Evolutionary conservation across 2,888 invertebrate genomes (phyloP), one percentile per base, ranked within the genome.

Genomic region (Sarcophaga caerulescens): DNA sequence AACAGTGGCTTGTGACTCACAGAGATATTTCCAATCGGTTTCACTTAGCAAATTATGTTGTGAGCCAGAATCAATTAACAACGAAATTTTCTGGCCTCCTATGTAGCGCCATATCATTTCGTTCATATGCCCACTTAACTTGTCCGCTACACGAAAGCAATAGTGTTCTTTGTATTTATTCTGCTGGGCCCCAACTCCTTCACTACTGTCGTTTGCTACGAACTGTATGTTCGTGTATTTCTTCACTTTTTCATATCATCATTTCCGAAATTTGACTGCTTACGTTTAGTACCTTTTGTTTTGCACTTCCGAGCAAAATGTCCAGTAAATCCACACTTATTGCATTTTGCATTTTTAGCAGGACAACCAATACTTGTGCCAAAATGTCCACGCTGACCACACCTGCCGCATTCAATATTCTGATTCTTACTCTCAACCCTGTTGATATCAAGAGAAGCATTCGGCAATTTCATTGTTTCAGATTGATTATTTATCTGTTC

Each of bases 291-390:
- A 17, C 70, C 47, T 23, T 23, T 23, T 23, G 23, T 23, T 23
- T 23, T 88, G 52, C 85, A 85, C 23, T 81, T 81, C 0, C 23
- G 23, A 23, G 3, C 23, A 23, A 79, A 84, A 62, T 85, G 80
- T 1, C 83, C 80, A 17, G 81, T 68, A 17, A 87, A 71, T 11
- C 81, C 85, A 65, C 87, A 85, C n/a, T 82, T 85, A 60, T 85
- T 81, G 63, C 81, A 85, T 70, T 84, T 70, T 25, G 52, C n/a
- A 23, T 23, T 57, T 70, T 70, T 70, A 23, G 21, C 70, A 11
- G 70, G 70, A 47, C 76, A 66, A 25, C 77, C 44, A 44, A 2
- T 23, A 76, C 76, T 76, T n/a, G 65, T 65, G 23, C 3, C 23
- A 23, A 23, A 23, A 23, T 23, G 23, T 23, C 3, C 23, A 23